Percentiles rank a stretch among this genome's conserved stretches.
These are phyloP conservation scores for Myotis davidii DNA, from an alignment of 2,113 vertebrate genomes.

Conservation along the genomic window DNA sequence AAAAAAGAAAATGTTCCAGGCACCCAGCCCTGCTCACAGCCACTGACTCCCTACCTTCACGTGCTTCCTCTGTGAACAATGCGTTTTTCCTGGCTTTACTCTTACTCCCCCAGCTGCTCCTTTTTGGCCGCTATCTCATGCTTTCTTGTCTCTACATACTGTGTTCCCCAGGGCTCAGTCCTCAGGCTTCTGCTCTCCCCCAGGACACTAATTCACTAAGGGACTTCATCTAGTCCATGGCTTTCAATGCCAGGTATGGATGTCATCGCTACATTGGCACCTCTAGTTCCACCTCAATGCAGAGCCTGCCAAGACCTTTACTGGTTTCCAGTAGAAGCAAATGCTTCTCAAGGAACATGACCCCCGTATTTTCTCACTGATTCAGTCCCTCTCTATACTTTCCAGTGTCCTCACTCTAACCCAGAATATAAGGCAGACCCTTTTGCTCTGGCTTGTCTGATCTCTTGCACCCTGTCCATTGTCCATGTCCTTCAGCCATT, in stretches of 20 bases:
- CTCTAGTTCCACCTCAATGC: too few relatives aligned
- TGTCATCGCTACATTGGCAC: accelerated
- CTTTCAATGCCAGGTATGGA: not conserved
- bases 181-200: not conserved
- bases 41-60: not conserved
- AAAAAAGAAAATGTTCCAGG: not conserved
- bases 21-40: too few relatives aligned
- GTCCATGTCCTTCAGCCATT: accelerated
- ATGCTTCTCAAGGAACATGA: not conserved
- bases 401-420: not conserved
- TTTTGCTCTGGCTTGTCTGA: accelerated
- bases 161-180: not conserved
- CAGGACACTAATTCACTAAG: not conserved
- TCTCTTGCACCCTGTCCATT: not conserved
- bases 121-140: not conserved
- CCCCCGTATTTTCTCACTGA: accelerated
- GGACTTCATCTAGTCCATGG: not conserved
- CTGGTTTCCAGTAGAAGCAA: not conserved
- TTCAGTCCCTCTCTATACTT: not conserved
- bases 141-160: not conserved
- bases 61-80: accelerated
- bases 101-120: accelerated
- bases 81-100: not conserved
- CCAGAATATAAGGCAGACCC: not conserved
- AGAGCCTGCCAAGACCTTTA: not conserved